These are phyloP conservation scores for Bos indicus DNA, from an alignment of 2,113 vertebrate genomes.

Conservation along the genomic window DNA sequence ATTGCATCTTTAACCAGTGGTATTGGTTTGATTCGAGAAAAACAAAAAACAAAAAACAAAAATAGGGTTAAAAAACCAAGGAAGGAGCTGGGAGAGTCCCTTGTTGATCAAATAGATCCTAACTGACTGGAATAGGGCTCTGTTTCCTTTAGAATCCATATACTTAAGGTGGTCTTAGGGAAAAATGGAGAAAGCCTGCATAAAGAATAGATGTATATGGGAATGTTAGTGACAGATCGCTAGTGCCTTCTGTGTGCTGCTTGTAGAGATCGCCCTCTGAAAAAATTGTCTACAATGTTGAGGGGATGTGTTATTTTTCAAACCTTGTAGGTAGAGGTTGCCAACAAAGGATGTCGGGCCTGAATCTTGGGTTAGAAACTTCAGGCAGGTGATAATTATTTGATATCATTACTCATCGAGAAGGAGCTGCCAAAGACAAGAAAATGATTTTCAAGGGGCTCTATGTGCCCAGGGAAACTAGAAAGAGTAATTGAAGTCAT, in stretches of 20 bases:
- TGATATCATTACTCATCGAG: neutral
- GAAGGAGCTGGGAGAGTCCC: neutral
- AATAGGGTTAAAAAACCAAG: neutral
- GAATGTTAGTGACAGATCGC: neutral
- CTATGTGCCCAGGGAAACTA: neutral
- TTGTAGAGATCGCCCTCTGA: neutral
- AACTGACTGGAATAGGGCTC: neutral
- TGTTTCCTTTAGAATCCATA: neutral
- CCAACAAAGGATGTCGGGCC: neutral
- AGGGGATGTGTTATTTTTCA: neutral
- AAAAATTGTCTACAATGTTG: neutral
- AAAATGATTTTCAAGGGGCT: conserved; percentile 28
- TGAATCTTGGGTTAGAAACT: neutral
- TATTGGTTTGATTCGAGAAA: neutral
- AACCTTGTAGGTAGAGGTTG: neutral
- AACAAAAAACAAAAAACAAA: neutral
- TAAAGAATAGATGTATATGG: neutral
- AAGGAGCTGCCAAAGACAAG: conserved; percentile 1
- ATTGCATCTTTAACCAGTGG: neutral
- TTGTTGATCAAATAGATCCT: neutral
- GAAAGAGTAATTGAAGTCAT: conserved; percentile 39
- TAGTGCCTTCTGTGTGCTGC: neutral
- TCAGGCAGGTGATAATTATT: conserved; percentile 10
- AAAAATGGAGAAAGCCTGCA: neutral
- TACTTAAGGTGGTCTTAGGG: neutral